Conservation (phyloP, 37 sponge, comb jelly and placozoan genomes). For the Diacarnus erythraeanus region DNA sequence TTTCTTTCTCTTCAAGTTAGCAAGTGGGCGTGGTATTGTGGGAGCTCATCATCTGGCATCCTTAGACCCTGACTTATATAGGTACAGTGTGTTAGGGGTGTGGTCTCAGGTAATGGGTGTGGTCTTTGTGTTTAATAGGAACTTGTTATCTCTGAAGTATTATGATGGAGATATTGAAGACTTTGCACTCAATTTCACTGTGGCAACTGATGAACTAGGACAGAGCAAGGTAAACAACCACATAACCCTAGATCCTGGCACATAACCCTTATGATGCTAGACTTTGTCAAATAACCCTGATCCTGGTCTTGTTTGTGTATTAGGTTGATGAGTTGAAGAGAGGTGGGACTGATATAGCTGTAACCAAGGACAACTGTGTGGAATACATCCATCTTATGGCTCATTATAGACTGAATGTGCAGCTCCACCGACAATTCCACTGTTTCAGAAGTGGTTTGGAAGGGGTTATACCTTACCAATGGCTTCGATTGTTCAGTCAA, state of each 20-base stretch:
- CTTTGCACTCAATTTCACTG: conserved; percentile 85
- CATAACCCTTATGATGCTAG: neutral
- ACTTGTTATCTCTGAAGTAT: conserved; percentile 86
- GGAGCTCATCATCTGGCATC: conserved; percentile 85
- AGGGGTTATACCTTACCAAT: conserved; percentile 67
- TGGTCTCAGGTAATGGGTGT: neutral
- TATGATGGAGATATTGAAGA: conserved; percentile 73
- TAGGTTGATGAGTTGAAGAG: conserved; percentile 80
- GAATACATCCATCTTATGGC: conserved; percentile 89
- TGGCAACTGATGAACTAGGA: conserved; percentile 46
- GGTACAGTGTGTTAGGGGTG: conserved; percentile 15
- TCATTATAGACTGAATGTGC: conserved; percentile 78
- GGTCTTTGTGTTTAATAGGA: conserved; percentile 12
- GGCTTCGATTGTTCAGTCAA: conserved; percentile 84
- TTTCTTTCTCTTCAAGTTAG: conserved; percentile 85
- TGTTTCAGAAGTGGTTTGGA: conserved; percentile 77
- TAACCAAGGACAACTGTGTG: conserved; percentile 74
- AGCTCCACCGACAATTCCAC: conserved; percentile 62
- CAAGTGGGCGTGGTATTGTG: conserved; percentile 57
- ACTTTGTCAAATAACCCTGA: neutral
- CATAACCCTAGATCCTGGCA: neutral
- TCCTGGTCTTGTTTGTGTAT: neutral
- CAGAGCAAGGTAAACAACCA: conserved; percentile 42
- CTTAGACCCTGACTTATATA: conserved; percentile 87
- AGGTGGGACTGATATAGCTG: conserved; percentile 66